These are phyloP conservation scores for Saguinus imperator DNA, from an alignment of 2,113 vertebrate genomes.

Conservation along the genomic window DNA sequence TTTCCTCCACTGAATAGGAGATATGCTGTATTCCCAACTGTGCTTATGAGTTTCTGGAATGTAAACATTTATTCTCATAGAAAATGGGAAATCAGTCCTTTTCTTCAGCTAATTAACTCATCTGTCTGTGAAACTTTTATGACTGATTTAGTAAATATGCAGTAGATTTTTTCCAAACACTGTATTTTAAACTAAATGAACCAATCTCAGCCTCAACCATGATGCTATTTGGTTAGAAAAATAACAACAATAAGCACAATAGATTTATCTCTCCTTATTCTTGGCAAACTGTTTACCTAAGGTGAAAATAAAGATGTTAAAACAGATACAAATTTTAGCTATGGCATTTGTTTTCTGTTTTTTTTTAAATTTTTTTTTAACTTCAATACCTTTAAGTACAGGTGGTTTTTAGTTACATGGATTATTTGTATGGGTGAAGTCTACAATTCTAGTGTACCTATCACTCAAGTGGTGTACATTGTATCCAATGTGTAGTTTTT, in stretches of 20 bases:
- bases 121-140: slow-evolving; percentile 36
- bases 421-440: too few species aligned
- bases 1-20: background rate
- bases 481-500: too few species aligned
- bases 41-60: slow-evolving; percentile 37
- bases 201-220: background rate
- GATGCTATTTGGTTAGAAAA: background rate
- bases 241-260: background rate
- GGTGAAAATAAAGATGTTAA: background rate
- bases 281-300: background rate
- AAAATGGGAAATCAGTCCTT: slow-evolving; percentile 50
- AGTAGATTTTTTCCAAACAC: slow-evolving; percentile 38
- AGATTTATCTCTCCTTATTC: background rate
- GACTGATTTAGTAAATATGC: background rate
- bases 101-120: slow-evolving; percentile 49
- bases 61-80: slow-evolving; percentile 46
- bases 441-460: too few species aligned
- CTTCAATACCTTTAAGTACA: too few species aligned
- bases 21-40: slow-evolving; percentile 1
- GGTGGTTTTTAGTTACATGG: too few species aligned
- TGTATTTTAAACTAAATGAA: slow-evolving; percentile 30
- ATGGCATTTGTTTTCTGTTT: too few species aligned
- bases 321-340: background rate
- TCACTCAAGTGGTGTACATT: too few species aligned
- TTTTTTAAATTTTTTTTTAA: too few species aligned